Percentiles rank a stretch among this genome's conserved stretches.
Evolutionary conservation across 2,113 vertebrate genomes (phyloP).

Genomic region (Neodon shergylaensis): DNA sequence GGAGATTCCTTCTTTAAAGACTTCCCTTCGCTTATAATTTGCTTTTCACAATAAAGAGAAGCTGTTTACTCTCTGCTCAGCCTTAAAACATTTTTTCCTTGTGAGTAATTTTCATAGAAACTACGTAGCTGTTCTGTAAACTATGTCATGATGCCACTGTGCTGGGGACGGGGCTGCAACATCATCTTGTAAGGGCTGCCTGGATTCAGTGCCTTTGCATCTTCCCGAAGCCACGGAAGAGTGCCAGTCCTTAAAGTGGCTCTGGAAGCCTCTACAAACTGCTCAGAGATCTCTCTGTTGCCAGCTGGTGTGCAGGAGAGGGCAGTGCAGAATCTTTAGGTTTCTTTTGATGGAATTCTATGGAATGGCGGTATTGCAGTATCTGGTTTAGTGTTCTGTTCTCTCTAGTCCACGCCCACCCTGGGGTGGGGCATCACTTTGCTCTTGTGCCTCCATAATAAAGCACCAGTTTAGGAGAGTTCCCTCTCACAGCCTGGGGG

Average conservation of each 20-base stretch:
- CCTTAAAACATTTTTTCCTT: not conserved
- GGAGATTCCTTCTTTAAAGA: not conserved
- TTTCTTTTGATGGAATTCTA: fast-evolving
- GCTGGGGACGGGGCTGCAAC: not conserved
- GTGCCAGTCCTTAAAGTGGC: fast-evolving
- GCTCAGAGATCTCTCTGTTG: not conserved
- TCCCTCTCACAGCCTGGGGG: fast-evolving
- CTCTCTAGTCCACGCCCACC: too few species aligned
- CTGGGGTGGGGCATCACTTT: fast-evolving
- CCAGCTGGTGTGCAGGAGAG: too few species aligned
- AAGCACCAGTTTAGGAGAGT: not conserved
- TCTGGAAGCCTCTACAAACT: not conserved
- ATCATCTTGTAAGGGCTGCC: not conserved
- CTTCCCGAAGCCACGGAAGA: not conserved
- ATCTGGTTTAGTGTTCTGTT: fast-evolving
- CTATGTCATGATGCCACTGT: not conserved
- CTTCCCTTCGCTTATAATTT: not conserved
- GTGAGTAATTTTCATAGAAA: slow-evolving; percentile 32
- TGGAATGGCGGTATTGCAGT: fast-evolving
- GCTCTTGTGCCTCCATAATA: not conserved
- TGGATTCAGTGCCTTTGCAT: not conserved
- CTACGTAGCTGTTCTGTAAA: fast-evolving
- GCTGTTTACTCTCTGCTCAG: not conserved
- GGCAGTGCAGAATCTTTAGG: fast-evolving
- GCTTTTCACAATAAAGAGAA: not conserved